Percentiles rank a stretch among this genome's conserved stretches.
Evolutionary conservation across 2,113 vertebrate genomes (phyloP).

Genomic region (Shinisaurus crocodilurus): DNA sequence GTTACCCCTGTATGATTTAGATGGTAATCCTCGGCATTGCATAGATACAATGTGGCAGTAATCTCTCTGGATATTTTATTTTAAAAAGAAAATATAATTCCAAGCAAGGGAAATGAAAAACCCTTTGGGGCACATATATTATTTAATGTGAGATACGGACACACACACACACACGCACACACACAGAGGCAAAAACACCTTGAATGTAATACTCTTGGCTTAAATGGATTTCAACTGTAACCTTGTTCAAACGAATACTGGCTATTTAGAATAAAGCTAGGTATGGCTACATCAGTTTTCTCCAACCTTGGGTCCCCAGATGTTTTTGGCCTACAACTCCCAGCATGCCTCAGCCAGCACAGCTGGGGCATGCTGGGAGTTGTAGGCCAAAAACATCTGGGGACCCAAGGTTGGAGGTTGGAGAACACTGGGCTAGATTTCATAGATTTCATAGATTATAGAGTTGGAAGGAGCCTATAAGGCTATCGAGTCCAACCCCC

Average conservation of each 20-base stretch:
- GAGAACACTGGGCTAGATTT: too few relatives aligned
- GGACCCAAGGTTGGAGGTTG: too few relatives aligned
- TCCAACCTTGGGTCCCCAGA: too few relatives aligned
- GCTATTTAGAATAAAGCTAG: not conserved
- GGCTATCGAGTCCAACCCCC: too few relatives aligned
- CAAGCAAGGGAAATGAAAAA: slow-evolving; percentile 14
- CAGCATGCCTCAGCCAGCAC: too few relatives aligned
- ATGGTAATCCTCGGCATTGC: slow-evolving; percentile 39
- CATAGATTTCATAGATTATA: too few relatives aligned
- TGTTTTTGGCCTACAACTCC: too few relatives aligned
- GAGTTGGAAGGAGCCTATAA: too few relatives aligned
- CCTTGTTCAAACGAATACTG: slow-evolving; percentile 28
- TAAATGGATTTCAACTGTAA: slow-evolving; percentile 45
- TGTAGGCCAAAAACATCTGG: too few relatives aligned
- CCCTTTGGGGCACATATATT: slow-evolving; percentile 52
- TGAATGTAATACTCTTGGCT: slow-evolving; percentile 53
- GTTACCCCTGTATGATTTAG: slow-evolving; percentile 59
- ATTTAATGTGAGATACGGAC: slow-evolving; percentile 46
- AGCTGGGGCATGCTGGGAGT: too few relatives aligned
- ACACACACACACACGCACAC: too few relatives aligned
- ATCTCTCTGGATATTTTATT: slow-evolving; percentile 48
- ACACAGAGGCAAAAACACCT: slow-evolving; percentile 30
- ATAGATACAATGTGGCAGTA: slow-evolving; percentile 51
- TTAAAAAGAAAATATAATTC: slow-evolving; percentile 38
- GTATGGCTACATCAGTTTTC: not conserved